phyloP scores from a whole-genome alignment of 2,888 invertebrate species.

The Zaprionus lineosus region DNA sequence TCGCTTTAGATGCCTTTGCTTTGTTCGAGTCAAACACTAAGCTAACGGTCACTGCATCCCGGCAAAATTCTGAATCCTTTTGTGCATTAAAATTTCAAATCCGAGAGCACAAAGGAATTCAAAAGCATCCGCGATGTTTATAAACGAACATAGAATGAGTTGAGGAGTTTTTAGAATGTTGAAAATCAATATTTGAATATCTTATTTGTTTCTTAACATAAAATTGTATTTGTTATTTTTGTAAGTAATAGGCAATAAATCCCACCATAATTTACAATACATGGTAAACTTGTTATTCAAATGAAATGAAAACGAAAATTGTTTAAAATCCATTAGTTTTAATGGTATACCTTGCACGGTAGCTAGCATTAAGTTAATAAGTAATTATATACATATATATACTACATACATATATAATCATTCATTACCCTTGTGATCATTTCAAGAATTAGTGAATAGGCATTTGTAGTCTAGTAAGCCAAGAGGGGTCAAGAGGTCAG shows the following conservation, averaged over 20 bases:
- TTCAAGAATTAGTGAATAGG: conserved; percentile 74
- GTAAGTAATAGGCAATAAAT: conserved; percentile 76
- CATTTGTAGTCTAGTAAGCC: too few species aligned
- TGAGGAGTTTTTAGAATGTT: too few species aligned
- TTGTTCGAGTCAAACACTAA: conserved; percentile 29
- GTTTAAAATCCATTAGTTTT: conserved; percentile 22
- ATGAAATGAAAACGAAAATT: conserved; percentile 24
- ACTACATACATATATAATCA: conserved; percentile 41
- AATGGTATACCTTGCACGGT: conserved; percentile 46
- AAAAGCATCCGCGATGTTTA: too few species aligned
- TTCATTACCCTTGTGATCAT: conserved; percentile 80
- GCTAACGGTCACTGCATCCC: conserved; percentile 20
- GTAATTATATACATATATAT: conserved; percentile 34
- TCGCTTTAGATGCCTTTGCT: conserved; percentile 31
- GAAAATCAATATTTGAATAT: too few species aligned
- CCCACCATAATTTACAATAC: conserved; percentile 82
- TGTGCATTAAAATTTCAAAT: conserved; percentile 43
- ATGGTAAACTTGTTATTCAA: conserved; percentile 52
- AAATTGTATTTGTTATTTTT: conserved; percentile 32
- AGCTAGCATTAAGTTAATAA: conserved; percentile 33
- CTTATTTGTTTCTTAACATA: conserved; percentile 22
- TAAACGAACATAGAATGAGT: too few species aligned
- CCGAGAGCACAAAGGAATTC: conserved; percentile 27
- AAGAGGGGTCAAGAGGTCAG: conserved; percentile 24
- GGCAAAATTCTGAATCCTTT: conserved; percentile 27